A percentile compares a stretch with the other conserved stretches of the same genome.
Conservation (phyloP, 2,113 vertebrate species). For the Calyptomena viridis region DNA sequence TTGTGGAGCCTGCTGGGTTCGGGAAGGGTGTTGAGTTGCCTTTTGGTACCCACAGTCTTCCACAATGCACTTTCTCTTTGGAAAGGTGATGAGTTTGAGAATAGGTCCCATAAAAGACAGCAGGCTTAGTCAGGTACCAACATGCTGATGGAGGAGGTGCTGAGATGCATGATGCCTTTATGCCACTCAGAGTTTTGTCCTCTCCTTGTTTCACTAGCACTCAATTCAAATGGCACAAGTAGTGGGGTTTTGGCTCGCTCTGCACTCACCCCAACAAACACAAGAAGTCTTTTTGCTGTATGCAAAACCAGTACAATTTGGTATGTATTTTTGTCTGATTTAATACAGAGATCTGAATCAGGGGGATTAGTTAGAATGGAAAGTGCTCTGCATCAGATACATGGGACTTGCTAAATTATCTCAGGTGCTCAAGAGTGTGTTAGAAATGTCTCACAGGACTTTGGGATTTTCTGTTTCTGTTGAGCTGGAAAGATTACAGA, state of each 20-base stretch:
- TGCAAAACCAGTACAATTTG: not conserved
- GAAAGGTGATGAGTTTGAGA: not conserved
- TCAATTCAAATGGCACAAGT: not conserved
- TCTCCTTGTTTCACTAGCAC: not conserved
- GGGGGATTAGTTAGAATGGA: not conserved
- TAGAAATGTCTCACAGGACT: not conserved
- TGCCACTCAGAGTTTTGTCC: not conserved
- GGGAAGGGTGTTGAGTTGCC: not conserved
- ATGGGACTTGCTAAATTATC: not conserved
- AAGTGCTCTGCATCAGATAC: not conserved
- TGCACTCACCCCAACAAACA: not conserved
- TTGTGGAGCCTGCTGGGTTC: not conserved
- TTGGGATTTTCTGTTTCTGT: not conserved
- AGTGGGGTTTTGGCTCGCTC: not conserved
- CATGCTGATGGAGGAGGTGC: not conserved
- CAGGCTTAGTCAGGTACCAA: not conserved
- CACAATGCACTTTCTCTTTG: not conserved
- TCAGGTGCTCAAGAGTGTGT: not conserved
- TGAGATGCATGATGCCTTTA: rapidly evolving
- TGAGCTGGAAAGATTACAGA: not conserved
- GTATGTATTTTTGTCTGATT: not conserved
- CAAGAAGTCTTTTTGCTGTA: not conserved
- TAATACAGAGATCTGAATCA: not conserved
- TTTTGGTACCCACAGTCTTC: not conserved
- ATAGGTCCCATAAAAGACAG: not conserved